phyloP scores from a whole-genome alignment of 2,888 invertebrate genomes.

The Deroplatys truncata region DNA sequence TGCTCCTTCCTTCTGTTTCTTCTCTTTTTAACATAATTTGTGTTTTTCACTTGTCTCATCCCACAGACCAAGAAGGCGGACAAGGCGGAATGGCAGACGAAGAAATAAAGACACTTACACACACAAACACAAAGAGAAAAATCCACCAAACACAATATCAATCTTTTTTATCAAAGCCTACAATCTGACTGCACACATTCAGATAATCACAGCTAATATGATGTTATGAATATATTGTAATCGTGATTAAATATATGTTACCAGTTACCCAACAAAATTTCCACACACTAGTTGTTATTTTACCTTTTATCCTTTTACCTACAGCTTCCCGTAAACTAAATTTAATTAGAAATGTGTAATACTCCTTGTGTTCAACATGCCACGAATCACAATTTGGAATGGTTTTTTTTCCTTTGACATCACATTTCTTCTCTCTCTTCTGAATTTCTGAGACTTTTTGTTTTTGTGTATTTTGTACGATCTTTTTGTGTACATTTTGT shows the following conservation, averaged over 20 bases:
- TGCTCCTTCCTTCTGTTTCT: neutral
- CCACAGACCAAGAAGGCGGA: conserved; percentile 74
- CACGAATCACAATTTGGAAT: neutral
- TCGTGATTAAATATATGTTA: conserved; percentile 14
- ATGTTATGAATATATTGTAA: conserved; percentile 13
- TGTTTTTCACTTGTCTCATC: conserved; percentile 30
- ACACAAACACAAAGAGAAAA: neutral
- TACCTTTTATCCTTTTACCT: neutral
- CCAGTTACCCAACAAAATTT: neutral
- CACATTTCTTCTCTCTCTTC: neutral
- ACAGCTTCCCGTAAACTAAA: neutral
- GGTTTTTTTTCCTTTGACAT: neutral
- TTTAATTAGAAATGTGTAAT: neutral
- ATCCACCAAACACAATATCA: neutral
- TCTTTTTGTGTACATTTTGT: neutral
- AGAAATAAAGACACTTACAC: conserved; percentile 47
- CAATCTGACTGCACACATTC: conserved; percentile 6
- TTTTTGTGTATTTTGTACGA: neutral
- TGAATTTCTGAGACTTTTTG: neutral
- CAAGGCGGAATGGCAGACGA: conserved; percentile 61
- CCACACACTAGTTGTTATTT: neutral
- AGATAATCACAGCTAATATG: conserved; percentile 13
- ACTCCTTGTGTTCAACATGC: neutral
- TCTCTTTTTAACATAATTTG: neutral
- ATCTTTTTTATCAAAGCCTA: neutral